phyloP scores from a whole-genome alignment of 35 echinoderm and acorn worm genomes.

The Amphiura filiformis region DNA sequence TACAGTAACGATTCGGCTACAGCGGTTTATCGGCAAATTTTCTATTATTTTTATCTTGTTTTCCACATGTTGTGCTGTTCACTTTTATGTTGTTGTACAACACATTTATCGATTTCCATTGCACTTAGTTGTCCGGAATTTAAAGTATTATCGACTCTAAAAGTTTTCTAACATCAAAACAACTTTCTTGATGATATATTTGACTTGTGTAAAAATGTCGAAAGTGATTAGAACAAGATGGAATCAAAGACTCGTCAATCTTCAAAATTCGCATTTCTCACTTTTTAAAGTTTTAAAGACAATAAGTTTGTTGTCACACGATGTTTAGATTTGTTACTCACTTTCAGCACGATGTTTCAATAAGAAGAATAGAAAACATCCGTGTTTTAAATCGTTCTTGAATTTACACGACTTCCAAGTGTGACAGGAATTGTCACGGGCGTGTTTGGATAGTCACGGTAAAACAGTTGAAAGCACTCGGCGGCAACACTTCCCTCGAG shows the following conservation, averaged over 20 bases:
- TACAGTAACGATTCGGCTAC: background rate
- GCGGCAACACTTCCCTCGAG: background rate
- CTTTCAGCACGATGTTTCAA: slow-evolving; percentile 3
- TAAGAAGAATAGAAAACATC: slow-evolving; percentile 4
- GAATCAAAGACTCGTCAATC: background rate
- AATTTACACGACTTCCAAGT: background rate
- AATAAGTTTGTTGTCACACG: background rate
- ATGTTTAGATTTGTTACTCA: background rate
- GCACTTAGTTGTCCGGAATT: background rate
- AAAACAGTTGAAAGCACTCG: slow-evolving; percentile 7
- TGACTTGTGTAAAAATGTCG: background rate
- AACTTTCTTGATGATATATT: background rate
- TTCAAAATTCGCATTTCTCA: background rate
- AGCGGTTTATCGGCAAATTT: background rate
- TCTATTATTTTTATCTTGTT: background rate
- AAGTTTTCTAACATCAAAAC: background rate
- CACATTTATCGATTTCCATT: background rate
- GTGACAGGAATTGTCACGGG: background rate
- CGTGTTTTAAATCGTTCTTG: slow-evolving; percentile 3
- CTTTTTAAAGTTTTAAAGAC: background rate
- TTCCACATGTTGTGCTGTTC: background rate
- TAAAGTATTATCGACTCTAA: background rate
- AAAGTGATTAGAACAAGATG: background rate
- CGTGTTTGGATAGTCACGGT: slow-evolving; percentile 12
- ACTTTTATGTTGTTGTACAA: slow-evolving; percentile 12